Evolutionary conservation across 1,140 invertebrate genomes (phyloP), one percentile per base, ranked within the genome.

Genomic region (Leptinotarsa undecemlineata): DNA sequence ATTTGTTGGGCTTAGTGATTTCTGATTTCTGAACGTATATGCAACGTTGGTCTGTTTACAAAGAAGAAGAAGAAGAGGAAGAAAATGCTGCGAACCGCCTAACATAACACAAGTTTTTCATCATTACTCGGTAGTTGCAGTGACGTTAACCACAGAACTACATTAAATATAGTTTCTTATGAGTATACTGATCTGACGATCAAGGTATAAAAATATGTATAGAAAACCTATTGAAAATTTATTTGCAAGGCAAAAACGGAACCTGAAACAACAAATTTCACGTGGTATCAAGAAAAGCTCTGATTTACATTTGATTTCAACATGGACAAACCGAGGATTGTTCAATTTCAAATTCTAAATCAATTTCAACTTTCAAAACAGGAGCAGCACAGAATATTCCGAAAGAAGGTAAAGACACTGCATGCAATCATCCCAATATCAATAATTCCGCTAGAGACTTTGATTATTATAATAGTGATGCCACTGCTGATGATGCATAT

Each of bases 401-500:
- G 62, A 64, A 20, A 21, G 62, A 64, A 64, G 20, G 62, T 64
- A 5, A 26, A 26, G 23, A 26, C 23, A 64, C 62, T 23, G 19
- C 62, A 64, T 64, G 19, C 62, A 23, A 64, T 64, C 62, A 21
- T 64, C 62, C 62, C 19, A 64, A 64, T n/a, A 64, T 21, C 4
- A 20, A 64, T 64, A 15, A 64, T 64, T 64, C 62, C 20, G 14
- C 62, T 21, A 11, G 1, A 17, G 19, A 64, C 19, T 20, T 64
- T 64, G 62, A 64, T 21, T 64, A 64, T 26, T 64, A 64, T 21
- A 23, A 64, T 64, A 64, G 62, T 64, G 23, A 64, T 64, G 62
- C 62, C 62, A 64, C 62, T 64, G 23, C 5, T 51, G 62, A 63
- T 63, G 62, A 21, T 14, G 62, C 62, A 63, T 19, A 17, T 63